Conservation (phyloP, 2,797 vertebrate species). For the Lepus townsendii region DNA sequence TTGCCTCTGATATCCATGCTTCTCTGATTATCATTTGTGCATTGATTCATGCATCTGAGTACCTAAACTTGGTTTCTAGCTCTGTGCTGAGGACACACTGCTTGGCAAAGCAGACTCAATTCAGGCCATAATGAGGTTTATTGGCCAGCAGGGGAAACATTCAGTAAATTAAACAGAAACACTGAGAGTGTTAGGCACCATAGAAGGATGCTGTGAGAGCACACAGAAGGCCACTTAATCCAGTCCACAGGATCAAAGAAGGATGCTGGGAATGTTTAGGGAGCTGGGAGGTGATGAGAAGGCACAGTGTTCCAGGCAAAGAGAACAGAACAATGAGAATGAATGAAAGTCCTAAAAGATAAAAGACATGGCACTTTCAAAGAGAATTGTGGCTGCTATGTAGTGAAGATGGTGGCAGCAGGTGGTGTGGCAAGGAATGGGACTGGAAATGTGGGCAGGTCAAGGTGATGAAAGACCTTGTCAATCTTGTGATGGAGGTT, state of each 20-base stretch:
- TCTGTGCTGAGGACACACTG: background rate
- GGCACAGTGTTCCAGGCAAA: background rate
- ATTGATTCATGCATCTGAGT: constrained; percentile 13
- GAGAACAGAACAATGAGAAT: background rate
- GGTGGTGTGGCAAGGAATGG: background rate
- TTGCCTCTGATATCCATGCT: background rate
- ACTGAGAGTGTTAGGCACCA: background rate
- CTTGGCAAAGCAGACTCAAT: background rate
- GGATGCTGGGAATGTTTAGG: background rate
- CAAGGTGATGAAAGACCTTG: background rate
- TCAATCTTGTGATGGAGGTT: background rate
- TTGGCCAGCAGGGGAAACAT: background rate
- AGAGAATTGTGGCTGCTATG: background rate
- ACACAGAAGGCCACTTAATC: background rate
- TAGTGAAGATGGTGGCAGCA: background rate
- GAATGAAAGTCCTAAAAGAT: background rate
- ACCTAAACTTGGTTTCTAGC: background rate
- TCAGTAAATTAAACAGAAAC: background rate
- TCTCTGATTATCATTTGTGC: background rate
- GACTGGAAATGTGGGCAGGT: background rate
- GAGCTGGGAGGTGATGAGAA: constrained; percentile 15
- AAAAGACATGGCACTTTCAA: background rate
- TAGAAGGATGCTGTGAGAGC: background rate
- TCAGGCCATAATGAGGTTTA: background rate
- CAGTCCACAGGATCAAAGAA: background rate